phyloP scores from a whole-genome alignment of 2,113 vertebrate genomes.

The Serilophus lunatus region DNA sequence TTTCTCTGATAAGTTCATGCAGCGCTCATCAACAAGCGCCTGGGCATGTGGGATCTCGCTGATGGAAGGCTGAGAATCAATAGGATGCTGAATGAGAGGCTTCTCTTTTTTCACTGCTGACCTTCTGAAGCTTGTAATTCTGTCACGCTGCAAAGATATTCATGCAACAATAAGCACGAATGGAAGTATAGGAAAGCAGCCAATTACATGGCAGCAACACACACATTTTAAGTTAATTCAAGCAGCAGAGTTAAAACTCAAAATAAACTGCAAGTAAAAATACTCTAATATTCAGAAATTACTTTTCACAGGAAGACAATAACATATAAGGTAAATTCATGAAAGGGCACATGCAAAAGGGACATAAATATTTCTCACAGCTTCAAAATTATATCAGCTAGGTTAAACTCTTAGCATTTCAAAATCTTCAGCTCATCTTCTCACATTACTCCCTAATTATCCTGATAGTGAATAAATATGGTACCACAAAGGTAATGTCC shows the following conservation, averaged over 20 bases:
- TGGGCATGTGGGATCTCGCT: constrained; percentile 87
- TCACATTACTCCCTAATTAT: not conserved
- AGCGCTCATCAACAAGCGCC: constrained; percentile 88
- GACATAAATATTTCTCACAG: not conserved
- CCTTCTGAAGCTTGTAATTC: constrained; percentile 94
- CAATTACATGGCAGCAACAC: not conserved
- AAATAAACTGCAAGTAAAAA: constrained; percentile 49
- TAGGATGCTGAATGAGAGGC: constrained; percentile 91
- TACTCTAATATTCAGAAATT: not conserved
- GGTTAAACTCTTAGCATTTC: not conserved
- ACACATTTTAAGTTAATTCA: constrained; percentile 47
- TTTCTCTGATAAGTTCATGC: constrained; percentile 94
- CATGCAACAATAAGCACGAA: constrained; percentile 32
- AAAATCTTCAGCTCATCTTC: not conserved
- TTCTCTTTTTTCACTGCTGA: constrained; percentile 90
- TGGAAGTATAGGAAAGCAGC: not conserved
- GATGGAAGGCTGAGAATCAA: constrained; percentile 81
- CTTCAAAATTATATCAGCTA: not conserved
- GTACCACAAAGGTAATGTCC: not conserved
- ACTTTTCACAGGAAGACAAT: not conserved
- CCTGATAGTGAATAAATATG: not conserved
- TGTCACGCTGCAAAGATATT: constrained; percentile 86
- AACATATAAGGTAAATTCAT: not conserved
- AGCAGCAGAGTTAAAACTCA: constrained; percentile 54
- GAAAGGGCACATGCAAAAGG: not conserved